These are phyloP conservation scores for Drosophila sucinea DNA, from an alignment of 1,140 invertebrate species.

Conservation along the genomic window DNA sequence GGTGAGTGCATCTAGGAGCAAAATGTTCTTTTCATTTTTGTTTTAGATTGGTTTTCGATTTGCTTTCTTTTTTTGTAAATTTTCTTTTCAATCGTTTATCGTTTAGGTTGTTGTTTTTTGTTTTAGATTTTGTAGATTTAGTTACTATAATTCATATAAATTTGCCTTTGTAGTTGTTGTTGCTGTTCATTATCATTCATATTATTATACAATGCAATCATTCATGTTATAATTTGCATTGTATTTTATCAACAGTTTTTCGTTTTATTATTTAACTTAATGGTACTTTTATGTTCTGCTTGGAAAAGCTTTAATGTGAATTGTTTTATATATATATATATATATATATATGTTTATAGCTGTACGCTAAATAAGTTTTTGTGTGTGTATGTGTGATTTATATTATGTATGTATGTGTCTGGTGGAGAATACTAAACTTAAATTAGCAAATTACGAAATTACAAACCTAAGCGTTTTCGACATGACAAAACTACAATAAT, in stretches of 20 bases:
- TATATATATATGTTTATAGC: slow-evolving; percentile 60
- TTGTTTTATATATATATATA: slow-evolving; percentile 50
- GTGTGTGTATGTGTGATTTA: slow-evolving; percentile 50
- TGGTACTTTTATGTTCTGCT: slow-evolving; percentile 43
- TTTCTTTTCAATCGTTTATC: slow-evolving; percentile 55
- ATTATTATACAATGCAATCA: slow-evolving; percentile 3
- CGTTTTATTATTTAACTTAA: slow-evolving; percentile 42
- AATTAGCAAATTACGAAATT: slow-evolving; percentile 43
- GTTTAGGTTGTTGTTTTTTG: slow-evolving; percentile 44
- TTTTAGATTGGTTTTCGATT: slow-evolving; percentile 30
- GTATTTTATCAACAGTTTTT: slow-evolving; percentile 73
- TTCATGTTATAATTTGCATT: slow-evolving; percentile 52
- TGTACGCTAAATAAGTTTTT: slow-evolving; percentile 67
- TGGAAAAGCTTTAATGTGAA: slow-evolving; percentile 64
- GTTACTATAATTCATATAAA: slow-evolving; percentile 46
- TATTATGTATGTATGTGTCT: slow-evolving; percentile 48
- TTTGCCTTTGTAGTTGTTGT: slow-evolving; percentile 28
- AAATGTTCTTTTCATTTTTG: slow-evolving; percentile 65
- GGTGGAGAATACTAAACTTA: slow-evolving; percentile 72
- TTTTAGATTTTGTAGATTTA: slow-evolving; percentile 30
- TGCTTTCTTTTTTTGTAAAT: slow-evolving; percentile 49
- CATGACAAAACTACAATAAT: slow-evolving; percentile 44
- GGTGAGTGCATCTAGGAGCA: slow-evolving; percentile 82
- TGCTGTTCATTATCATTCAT: slow-evolving; percentile 40
- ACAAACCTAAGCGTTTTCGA: slow-evolving; percentile 42